These are phyloP conservation scores for Ginglymostoma cirratum DNA, from an alignment of 2,113 vertebrate genomes.

Conservation along the genomic window DNA sequence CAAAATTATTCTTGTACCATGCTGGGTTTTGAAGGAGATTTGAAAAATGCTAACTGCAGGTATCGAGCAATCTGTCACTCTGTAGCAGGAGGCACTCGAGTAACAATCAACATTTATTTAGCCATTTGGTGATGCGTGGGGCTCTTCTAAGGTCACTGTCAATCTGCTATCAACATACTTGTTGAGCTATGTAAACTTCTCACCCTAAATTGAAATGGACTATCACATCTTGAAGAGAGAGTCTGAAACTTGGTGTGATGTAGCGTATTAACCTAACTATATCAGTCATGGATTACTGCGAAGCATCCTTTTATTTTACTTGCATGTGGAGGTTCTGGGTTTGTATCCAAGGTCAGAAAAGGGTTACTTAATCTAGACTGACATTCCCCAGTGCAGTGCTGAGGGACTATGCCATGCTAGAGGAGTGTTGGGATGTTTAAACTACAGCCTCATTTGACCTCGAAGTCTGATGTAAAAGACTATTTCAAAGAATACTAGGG, in stretches of 20 bases:
- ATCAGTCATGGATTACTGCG: not conserved
- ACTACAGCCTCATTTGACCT: not conserved
- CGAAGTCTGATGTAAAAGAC: not conserved
- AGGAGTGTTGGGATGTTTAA: not conserved
- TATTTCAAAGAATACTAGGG: not conserved
- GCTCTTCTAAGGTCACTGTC: not conserved
- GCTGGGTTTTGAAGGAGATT: constrained; percentile 17
- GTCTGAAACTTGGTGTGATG: not conserved
- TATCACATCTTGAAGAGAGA: not conserved
- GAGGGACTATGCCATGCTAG: not conserved
- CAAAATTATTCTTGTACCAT: constrained; percentile 30
- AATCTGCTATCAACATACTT: not conserved
- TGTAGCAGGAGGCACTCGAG: not conserved
- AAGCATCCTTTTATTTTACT: no score
- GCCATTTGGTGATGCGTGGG: not conserved
- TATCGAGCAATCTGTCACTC: not conserved
- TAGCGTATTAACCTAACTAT: not conserved
- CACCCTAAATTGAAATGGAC: not conserved
- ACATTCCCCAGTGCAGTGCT: not conserved
- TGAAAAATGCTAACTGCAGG: constrained; percentile 24
- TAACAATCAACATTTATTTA: constrained; percentile 20
- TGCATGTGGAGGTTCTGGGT: not conserved
- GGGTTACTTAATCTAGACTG: not conserved
- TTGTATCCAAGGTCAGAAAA: not conserved
- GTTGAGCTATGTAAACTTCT: no score